Base-by-base conservation (phyloP, 2,888 invertebrate genomes). In the Mesoligia furuncula region DNA sequence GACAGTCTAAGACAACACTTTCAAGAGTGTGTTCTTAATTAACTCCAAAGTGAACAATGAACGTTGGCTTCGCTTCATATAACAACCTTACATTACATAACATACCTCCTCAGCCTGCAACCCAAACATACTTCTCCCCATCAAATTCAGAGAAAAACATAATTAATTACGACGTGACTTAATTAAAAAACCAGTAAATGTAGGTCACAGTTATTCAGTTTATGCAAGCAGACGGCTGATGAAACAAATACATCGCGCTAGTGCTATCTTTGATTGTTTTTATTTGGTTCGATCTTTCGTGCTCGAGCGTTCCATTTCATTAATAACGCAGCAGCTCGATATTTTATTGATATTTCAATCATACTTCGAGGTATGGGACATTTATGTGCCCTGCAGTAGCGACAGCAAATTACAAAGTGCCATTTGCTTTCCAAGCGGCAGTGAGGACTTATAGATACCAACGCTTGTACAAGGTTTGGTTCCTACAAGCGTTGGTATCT, bases 321-420 rank as follows among this genome's bases (percentile, higher is more conserved):
- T 81, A 81, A 59, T 68, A 57, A 68, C 39, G 9, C 45, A 51
- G 31, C 4, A 20, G 15, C 13, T 59, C 20, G 8, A 64, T 78
- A 48, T 79, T 62, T 39, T 36, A 71, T 79, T 71, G 24, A 80
- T 42, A 73, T 42, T n/a, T 42, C 62, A 79, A 71, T 59, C 5
- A 13, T 24, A 15, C 48, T 42, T 11, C 8, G 62, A 64, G 17
- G 2, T 13, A 27, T 20, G 42, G 15, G n/a, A 70, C 17, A 15
- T 24, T 69, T 78, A n/a, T 64, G 24, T 79, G 24, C 17, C 11
- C n/a, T 45, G 54, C 13, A 62, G 42, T 31, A 15, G 9, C 24
- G 11, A 24, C 17, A 51, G 3, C 20, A 42, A n/a, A 11, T 31
- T 31, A 45, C 9, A 36, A 36, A 45, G 13, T 48, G 20, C 48